Percentiles rank a stretch among this genome's conserved stretches.
phyloP scores from a whole-genome alignment of 1,140 invertebrate species.

The Formica exsecta region DNA sequence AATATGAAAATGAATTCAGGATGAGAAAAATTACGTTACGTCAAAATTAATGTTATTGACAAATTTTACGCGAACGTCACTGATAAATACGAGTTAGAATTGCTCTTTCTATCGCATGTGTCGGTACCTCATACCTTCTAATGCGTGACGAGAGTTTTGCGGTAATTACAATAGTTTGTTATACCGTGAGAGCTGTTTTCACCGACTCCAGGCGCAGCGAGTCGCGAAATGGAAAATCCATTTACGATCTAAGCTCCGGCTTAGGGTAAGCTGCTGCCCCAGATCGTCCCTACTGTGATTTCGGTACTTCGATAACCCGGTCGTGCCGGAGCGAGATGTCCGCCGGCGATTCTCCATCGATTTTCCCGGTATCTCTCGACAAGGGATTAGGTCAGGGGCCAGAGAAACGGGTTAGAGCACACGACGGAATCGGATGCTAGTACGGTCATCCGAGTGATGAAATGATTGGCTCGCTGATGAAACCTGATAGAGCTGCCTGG shows the following conservation, averaged over 20 bases:
- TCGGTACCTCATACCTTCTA: slow-evolving; percentile 21
- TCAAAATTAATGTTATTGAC: background rate
- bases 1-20: background rate
- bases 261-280: slow-evolving; percentile 60
- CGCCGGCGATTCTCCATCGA: slow-evolving; percentile 71
- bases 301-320: slow-evolving; percentile 64
- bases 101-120: slow-evolving; percentile 23
- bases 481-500: slow-evolving; percentile 81
- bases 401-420: slow-evolving; percentile 78
- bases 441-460: slow-evolving; percentile 78
- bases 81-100: slow-evolving; percentile 33
- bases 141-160: slow-evolving; percentile 21
- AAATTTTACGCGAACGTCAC: background rate
- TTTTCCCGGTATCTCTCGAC: slow-evolving; percentile 66
- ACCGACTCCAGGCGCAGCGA: slow-evolving; percentile 2
- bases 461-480: slow-evolving; percentile 84
- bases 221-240: slow-evolving; percentile 70
- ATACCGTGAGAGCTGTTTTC: slow-evolving; percentile 68
- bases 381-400: slow-evolving; percentile 81
- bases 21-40: background rate
- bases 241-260: slow-evolving; percentile 69
- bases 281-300: slow-evolving; percentile 66
- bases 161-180: slow-evolving; percentile 70
- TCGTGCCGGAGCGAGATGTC: slow-evolving; percentile 57
- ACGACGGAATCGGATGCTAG: slow-evolving; percentile 73